Conservation (phyloP, 1,140 invertebrate species). For the Trissolcus basalis region DNA sequence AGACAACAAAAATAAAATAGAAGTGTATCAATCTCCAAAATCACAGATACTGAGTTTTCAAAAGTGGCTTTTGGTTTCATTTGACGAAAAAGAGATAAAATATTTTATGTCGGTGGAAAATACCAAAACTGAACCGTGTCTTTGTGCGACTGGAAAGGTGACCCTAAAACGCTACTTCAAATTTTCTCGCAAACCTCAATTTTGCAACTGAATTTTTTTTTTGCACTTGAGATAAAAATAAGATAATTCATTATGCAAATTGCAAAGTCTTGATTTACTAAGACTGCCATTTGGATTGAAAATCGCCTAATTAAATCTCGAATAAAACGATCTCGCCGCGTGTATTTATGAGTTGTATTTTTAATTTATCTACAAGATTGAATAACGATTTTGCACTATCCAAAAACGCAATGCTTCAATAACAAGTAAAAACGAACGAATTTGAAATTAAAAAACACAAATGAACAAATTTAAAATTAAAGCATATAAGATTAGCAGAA, state of each 20-base stretch:
- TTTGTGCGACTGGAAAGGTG: too few relatives aligned
- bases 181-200: too few relatives aligned
- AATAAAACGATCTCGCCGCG: not conserved
- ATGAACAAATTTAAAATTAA: not conserved
- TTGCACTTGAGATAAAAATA: too few relatives aligned
- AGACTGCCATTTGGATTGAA: not conserved
- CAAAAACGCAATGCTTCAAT: not conserved
- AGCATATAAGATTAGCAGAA: too few relatives aligned
- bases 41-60: slow-evolving; percentile 8
- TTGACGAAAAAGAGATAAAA: too few relatives aligned
- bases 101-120: too few relatives aligned
- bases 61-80: too few relatives aligned
- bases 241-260: not conserved
- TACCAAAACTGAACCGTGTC: too few relatives aligned
- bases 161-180: too few relatives aligned
- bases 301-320: not conserved
- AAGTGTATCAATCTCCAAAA: slow-evolving; percentile 3
- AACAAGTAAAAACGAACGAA: too few relatives aligned
- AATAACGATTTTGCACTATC: not conserved
- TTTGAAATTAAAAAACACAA: not conserved
- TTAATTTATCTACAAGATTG: not conserved
- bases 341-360: slow-evolving; percentile 3
- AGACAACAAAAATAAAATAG: slow-evolving; percentile 16
- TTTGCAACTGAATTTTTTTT: too few relatives aligned
- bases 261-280: slow-evolving; percentile 1